Conservation (phyloP, 1,140 invertebrate genomes). For the Nephotettix cincticeps region DNA sequence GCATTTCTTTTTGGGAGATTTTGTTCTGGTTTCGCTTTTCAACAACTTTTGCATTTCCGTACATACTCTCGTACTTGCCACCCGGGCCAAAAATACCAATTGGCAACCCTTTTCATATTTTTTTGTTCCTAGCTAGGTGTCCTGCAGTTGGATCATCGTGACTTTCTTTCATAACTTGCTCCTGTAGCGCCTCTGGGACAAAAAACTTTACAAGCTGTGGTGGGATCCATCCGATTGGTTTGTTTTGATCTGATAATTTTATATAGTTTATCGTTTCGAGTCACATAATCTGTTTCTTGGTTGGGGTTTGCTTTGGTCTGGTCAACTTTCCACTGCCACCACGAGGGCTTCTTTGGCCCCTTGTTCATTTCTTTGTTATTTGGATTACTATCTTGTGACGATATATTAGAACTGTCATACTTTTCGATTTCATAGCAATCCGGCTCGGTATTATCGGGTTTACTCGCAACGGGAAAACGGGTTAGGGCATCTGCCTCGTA, state of each 20-base stretch:
- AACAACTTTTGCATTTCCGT: conserved; percentile 35
- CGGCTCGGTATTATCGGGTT: no score
- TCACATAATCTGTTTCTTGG: no score
- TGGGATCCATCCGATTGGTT: not conserved
- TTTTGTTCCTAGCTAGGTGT: conserved; percentile 45
- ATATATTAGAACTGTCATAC: no score
- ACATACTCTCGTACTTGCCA: conserved; percentile 36
- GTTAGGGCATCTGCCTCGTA: no score
- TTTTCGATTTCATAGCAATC: no score
- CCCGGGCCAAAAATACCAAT: conserved; percentile 34
- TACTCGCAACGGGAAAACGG: no score
- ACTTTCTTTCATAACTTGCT: conserved; percentile 33
- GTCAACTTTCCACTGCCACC: no score
- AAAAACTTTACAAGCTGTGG: not conserved
- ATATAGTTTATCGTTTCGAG: not conserved
- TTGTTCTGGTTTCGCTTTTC: not conserved
- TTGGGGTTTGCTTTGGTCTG: no score
- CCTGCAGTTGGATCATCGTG: conserved; percentile 42
- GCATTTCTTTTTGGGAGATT: not conserved
- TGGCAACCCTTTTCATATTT: conserved; percentile 37
- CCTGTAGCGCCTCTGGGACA: not conserved
- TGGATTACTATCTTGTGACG: no score
- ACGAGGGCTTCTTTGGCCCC: no score
- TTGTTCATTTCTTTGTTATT: no score
- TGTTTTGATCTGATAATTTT: not conserved